Evolutionary conservation across 2,113 vertebrate species (phyloP).

Genomic region (Clarias batrachus): DNA sequence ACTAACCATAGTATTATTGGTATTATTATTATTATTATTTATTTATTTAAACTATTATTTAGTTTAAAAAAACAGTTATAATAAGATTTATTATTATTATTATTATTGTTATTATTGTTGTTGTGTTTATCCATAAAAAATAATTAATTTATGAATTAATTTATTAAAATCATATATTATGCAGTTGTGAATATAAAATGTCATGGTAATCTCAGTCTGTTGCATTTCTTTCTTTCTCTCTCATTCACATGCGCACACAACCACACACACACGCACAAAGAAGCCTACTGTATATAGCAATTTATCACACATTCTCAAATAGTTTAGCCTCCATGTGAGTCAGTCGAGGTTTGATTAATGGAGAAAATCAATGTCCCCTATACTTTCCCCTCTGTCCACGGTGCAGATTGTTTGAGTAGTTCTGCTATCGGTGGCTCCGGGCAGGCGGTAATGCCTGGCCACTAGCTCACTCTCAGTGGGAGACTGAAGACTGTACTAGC

Average conservation of each 20-base stretch:
- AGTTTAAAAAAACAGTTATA: too few relatives aligned
- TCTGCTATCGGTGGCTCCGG: constrained; percentile 25
- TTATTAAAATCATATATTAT: not conserved
- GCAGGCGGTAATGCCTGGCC: constrained; percentile 25
- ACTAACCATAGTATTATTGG: too few relatives aligned
- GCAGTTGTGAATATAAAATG: not conserved
- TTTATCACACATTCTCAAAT: not conserved
- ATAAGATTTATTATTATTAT: not conserved
- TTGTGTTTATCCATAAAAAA: too few relatives aligned
- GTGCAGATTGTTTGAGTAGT: constrained; percentile 32
- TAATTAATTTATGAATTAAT: not conserved
- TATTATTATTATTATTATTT: too few relatives aligned
- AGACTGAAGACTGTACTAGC: constrained; percentile 24
- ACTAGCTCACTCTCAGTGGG: constrained; percentile 15
- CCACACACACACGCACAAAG: not conserved
- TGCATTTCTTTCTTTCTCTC: not conserved
- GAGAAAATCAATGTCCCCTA: constrained; percentile 26
- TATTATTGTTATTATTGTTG: not conserved
- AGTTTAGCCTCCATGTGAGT: constrained; percentile 2
- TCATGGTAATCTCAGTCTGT: not conserved
- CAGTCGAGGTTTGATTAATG: constrained; percentile 18
- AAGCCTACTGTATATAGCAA: not conserved
- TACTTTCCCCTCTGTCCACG: not conserved
- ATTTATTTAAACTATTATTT: not conserved
- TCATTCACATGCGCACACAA: not conserved